These are phyloP conservation scores for human DNA, from an alignment of 2,113 vertebrate genomes.

Conservation along the genomic window GRCh38 chr14:23116501-23117000, in stretches of 20 bases:
- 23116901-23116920: background rate
- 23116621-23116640: background rate
- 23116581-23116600: background rate
- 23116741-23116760: background rate
- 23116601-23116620: background rate
- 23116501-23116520: background rate
- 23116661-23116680: background rate
- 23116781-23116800: background rate
- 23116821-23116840: background rate
- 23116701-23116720: background rate
- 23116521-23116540: background rate
- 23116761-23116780: background rate
- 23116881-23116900: background rate
- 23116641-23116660: background rate
- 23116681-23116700: background rate
- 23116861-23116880: background rate
- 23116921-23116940: background rate
- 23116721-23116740: background rate
- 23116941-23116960: background rate
- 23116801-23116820: background rate
- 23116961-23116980: background rate
- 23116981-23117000: background rate
- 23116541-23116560: background rate
- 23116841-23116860: background rate
- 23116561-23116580: background rate